Percentiles rank a stretch among this genome's conserved stretches.
phyloP scores from a whole-genome alignment of 2,113 vertebrate genomes.

The Rhinogobius similis region DNA sequence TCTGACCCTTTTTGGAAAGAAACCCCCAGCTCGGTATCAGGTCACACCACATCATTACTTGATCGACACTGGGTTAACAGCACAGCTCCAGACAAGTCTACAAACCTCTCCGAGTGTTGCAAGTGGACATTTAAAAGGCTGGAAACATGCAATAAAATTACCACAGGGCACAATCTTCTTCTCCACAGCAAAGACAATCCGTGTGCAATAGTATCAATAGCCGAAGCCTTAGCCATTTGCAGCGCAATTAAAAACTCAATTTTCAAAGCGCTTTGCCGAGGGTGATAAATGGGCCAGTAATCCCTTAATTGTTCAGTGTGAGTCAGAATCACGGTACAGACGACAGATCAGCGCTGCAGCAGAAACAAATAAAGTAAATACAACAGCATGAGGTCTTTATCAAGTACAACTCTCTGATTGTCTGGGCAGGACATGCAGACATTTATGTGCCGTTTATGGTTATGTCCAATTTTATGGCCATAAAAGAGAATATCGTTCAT shows the following conservation, averaged over 20 bases:
- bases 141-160: slow-evolving; percentile 1
- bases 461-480: too few relatives aligned
- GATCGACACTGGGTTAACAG: slow-evolving; percentile 28
- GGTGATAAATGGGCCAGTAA: slow-evolving; percentile 69
- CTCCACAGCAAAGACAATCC: slow-evolving; percentile 23
- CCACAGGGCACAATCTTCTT: slow-evolving; percentile 2
- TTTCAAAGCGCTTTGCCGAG: slow-evolving; percentile 70
- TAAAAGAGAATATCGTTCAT: not conserved
- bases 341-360: slow-evolving; percentile 33
- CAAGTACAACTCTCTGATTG: not conserved
- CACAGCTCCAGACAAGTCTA: slow-evolving; percentile 2
- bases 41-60: slow-evolving; percentile 30
- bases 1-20: slow-evolving; percentile 52
- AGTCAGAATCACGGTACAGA: slow-evolving; percentile 56
- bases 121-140: not conserved
- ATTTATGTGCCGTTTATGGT: not conserved
- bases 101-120: not conserved
- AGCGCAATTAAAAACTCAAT: slow-evolving; percentile 77
- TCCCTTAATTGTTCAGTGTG: slow-evolving; percentile 69
- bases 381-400: slow-evolving; percentile 32
- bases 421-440: not conserved
- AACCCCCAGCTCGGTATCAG: slow-evolving; percentile 21
- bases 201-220: slow-evolving; percentile 62
- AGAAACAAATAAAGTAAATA: slow-evolving; percentile 46
- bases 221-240: slow-evolving; percentile 57